Evolutionary conservation across 2,113 vertebrate species (phyloP).

Genomic region (Serinus canaria): DNA sequence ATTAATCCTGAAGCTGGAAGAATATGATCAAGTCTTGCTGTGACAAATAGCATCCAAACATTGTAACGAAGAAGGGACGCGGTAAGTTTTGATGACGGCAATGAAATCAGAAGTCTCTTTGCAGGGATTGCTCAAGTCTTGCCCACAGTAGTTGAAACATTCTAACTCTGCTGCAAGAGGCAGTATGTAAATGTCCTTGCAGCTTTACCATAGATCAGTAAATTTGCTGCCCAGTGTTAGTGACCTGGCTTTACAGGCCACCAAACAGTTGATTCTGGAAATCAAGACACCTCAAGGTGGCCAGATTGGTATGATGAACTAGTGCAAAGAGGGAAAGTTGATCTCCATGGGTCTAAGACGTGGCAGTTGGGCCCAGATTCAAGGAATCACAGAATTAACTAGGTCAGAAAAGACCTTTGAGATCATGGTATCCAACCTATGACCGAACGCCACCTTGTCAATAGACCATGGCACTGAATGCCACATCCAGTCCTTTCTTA

Average conservation of each 20-base stretch:
- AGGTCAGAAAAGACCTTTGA: not conserved
- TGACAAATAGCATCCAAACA: not conserved
- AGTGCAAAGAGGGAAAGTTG: not conserved
- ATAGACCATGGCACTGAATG: no score
- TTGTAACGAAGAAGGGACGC: not conserved
- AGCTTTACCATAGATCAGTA: not conserved
- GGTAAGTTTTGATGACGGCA: not conserved
- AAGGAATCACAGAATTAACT: not conserved
- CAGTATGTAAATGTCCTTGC: not conserved
- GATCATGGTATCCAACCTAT: not conserved
- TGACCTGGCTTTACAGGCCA: not conserved
- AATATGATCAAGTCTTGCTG: not conserved
- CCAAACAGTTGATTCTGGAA: not conserved
- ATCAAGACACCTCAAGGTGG: not conserved
- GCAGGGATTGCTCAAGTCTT: not conserved
- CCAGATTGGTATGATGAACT: not conserved
- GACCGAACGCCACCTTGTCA: not conserved
- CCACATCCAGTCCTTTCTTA: not conserved
- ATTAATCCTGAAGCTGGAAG: not conserved
- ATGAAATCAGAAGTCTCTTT: not conserved
- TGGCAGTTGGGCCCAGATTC: not conserved
- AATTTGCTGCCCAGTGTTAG: not conserved
- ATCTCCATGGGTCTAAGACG: fast-evolving
- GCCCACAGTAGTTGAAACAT: not conserved
- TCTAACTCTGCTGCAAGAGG: not conserved